These are phyloP conservation scores for Troglohyphantes excavatus DNA, from an alignment of 2,888 invertebrate genomes.

Conservation along the genomic window DNA sequence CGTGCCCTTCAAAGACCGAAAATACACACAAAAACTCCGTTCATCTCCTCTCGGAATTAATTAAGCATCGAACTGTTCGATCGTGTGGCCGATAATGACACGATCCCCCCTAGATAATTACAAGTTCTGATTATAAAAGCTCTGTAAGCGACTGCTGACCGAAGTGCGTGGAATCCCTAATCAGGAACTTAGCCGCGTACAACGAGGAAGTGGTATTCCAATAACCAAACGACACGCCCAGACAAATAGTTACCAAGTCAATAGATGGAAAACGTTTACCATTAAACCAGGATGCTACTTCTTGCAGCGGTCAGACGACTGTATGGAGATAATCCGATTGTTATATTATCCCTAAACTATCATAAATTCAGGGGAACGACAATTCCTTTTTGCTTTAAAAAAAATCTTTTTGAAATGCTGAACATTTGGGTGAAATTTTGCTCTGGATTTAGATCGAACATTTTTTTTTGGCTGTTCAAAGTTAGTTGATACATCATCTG, in stretches of 20 bases:
- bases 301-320: background rate
- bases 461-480: background rate
- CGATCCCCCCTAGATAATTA: constrained; percentile 22
- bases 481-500: background rate
- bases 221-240: constrained; percentile 31
- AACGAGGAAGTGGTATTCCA: constrained; percentile 23
- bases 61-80: constrained; percentile 16
- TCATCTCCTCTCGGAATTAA: constrained; percentile 5
- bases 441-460: background rate
- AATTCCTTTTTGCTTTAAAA: background rate
- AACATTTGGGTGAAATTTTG: background rate
- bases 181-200: constrained; percentile 5
- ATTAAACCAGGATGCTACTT: constrained; percentile 20
- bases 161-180: constrained; percentile 16
- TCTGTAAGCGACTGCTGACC: constrained; percentile 1
- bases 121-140: constrained; percentile 1
- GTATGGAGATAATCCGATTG: background rate
- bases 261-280: background rate
- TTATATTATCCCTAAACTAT: no score
- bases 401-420: background rate
- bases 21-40: background rate
- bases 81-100: constrained; percentile 14
- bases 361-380: no score
- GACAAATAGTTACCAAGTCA: background rate
- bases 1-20: background rate